Evolutionary conservation across 2,888 invertebrate genomes (phyloP).

Genomic region (Parochlus steinenii): DNA sequence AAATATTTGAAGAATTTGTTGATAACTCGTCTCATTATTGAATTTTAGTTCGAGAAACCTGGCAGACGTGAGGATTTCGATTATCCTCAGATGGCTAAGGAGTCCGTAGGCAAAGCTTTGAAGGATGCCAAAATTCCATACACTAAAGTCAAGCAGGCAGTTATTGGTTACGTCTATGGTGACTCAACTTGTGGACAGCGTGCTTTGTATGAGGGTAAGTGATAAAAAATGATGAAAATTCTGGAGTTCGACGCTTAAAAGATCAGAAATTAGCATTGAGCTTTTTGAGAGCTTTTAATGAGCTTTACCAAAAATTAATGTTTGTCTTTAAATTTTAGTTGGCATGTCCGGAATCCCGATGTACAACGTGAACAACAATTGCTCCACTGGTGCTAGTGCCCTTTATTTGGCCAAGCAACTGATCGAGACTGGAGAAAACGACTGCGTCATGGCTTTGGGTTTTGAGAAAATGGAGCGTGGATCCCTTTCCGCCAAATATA

Average conservation of each 20-base stretch:
- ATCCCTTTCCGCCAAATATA: constrained; percentile 58
- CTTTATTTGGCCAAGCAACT: constrained; percentile 80
- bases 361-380: constrained; percentile 97
- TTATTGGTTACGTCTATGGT: constrained; percentile 85
- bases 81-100: constrained; percentile 90
- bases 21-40: too few species aligned
- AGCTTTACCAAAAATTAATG: too few species aligned
- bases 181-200: constrained; percentile 94
- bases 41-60: constrained; percentile 75
- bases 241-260: too few species aligned
- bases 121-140: constrained; percentile 65
- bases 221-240: too few species aligned
- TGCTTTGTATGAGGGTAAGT: constrained; percentile 85
- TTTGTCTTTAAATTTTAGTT: too few species aligned
- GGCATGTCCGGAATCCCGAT: constrained; percentile 95
- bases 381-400: constrained; percentile 91
- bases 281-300: too few species aligned
- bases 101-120: constrained; percentile 78
- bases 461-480: constrained; percentile 98
- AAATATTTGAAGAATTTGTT: too few species aligned
- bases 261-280: too few species aligned
- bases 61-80: constrained; percentile 63
- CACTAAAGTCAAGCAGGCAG: constrained; percentile 69
- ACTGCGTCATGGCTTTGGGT: constrained; percentile 83
- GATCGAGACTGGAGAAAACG: constrained; percentile 71